phyloP scores from a whole-genome alignment of 2,113 vertebrate genomes.

The Nibea albiflora region DNA sequence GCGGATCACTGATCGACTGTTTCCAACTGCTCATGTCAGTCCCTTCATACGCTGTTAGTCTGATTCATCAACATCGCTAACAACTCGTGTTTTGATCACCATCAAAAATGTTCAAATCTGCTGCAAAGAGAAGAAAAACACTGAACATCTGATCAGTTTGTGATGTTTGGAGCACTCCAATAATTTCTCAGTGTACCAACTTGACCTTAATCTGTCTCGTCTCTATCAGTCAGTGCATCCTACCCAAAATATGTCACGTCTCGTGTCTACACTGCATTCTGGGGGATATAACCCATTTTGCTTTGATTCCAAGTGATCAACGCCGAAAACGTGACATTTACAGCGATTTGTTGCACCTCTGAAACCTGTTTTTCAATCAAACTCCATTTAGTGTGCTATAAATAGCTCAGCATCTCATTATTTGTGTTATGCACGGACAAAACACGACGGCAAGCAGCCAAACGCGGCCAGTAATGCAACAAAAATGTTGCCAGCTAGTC shows the following conservation, averaged over 20 bases:
- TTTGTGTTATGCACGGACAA: background rate
- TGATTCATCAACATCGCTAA: background rate
- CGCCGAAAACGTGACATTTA: background rate
- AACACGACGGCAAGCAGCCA: background rate
- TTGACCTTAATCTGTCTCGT: constrained; percentile 15
- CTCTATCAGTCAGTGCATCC: background rate
- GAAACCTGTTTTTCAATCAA: background rate
- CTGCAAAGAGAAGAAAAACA: background rate
- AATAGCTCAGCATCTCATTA: background rate
- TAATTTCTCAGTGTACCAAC: background rate
- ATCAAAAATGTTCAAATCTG: background rate
- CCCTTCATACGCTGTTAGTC: background rate
- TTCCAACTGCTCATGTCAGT: background rate
- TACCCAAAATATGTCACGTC: background rate
- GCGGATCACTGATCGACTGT: background rate
- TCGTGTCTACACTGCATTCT: constrained; percentile 4
- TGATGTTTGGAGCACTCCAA: background rate
- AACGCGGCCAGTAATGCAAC: background rate
- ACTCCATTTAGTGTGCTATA: background rate
- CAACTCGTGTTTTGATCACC: background rate
- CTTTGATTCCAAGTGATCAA: constrained; percentile 7
- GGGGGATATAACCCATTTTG: background rate
- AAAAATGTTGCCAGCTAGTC: background rate
- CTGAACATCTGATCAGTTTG: background rate
- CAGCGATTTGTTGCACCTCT: constrained; percentile 9